Evolutionary conservation across 2,113 vertebrate genomes (phyloP).

Genomic region (Caretta caretta): DNA sequence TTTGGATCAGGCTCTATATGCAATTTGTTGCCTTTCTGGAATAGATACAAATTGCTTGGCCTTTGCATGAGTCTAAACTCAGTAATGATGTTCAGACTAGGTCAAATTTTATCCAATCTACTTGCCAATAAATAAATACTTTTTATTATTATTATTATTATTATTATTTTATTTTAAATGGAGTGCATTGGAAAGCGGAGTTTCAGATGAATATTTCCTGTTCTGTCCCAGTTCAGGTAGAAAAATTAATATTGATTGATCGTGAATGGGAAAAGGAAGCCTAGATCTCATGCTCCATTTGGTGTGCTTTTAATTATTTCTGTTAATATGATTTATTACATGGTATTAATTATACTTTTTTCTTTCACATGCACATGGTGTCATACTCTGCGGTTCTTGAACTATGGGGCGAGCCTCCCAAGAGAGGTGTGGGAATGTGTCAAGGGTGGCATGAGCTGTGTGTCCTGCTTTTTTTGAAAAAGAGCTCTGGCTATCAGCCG

Average conservation of each 20-base stretch:
- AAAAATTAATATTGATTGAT: neutral
- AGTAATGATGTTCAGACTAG: neutral
- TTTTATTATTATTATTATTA: neutral
- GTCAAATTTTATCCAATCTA: neutral
- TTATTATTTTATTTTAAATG: neutral
- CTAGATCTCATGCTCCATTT: neutral
- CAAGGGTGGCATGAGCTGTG: no score
- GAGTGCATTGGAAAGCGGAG: accelerated
- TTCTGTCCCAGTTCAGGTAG: neutral
- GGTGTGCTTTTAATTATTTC: neutral
- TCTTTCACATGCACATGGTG: neutral
- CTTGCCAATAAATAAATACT: neutral
- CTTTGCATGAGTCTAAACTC: neutral
- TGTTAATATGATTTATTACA: neutral
- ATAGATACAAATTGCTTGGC: neutral
- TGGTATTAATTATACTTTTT: neutral
- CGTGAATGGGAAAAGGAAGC: neutral
- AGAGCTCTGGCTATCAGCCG: no score
- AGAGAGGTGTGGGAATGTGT: no score
- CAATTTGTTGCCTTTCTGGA: neutral
- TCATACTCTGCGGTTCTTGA: neutral
- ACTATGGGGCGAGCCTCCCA: no score
- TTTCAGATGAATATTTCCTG: neutral
- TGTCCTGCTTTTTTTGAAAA: no score
- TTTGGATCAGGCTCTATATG: neutral